Evolutionary conservation across 2,797 vertebrate genomes (phyloP).

Genomic region (Lacerta viridis): DNA sequence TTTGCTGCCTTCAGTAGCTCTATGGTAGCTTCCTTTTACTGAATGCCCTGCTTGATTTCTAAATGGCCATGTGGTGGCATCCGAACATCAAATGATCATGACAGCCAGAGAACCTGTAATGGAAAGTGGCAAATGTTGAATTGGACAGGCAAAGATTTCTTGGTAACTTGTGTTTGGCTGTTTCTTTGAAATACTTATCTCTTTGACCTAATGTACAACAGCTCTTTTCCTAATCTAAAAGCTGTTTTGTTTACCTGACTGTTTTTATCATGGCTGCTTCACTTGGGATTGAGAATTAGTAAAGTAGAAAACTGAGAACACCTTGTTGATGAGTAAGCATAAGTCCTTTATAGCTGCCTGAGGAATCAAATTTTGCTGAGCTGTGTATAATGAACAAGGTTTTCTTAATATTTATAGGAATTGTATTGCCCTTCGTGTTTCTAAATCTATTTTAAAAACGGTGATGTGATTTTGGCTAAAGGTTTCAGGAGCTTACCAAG

Average conservation of each 20-base stretch:
- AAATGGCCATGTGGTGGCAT: neutral
- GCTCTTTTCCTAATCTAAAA: neutral
- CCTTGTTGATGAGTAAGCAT: neutral
- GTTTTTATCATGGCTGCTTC: neutral
- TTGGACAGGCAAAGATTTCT: neutral
- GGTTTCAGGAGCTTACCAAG: neutral
- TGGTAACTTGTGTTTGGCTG: neutral
- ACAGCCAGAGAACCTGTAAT: neutral
- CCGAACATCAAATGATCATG: constrained; percentile 1
- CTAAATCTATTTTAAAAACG: neutral
- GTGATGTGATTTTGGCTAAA: neutral
- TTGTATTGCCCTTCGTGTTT: neutral
- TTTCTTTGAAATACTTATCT: neutral
- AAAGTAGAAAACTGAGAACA: neutral
- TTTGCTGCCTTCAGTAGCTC: neutral
- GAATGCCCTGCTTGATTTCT: neutral
- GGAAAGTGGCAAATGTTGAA: neutral
- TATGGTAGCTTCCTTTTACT: neutral
- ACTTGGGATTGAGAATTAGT: neutral
- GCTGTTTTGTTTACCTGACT: neutral
- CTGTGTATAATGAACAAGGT: neutral
- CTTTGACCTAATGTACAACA: neutral
- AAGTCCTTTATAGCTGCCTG: neutral
- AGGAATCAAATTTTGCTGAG: constrained; percentile 17
- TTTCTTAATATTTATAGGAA: neutral